Conservation (phyloP, 1,140 invertebrate genomes). For the Probaryconus sp. region DNA sequence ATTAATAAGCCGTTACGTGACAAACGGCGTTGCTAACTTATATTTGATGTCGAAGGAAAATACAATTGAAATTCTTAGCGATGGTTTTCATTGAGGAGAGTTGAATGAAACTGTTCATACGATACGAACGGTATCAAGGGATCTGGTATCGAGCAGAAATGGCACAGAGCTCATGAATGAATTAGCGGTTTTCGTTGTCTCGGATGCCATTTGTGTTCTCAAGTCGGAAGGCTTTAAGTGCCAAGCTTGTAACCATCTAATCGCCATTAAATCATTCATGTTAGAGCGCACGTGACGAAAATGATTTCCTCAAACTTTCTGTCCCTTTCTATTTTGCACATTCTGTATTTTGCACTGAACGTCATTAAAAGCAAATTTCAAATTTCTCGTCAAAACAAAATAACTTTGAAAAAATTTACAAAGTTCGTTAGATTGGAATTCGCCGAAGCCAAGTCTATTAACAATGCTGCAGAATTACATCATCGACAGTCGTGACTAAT, state of each 20-base stretch:
- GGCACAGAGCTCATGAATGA: constrained; percentile 55
- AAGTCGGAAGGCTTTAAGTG: constrained; percentile 61
- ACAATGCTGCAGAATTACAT: too few relatives aligned
- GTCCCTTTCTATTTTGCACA: not conserved
- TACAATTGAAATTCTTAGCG: not conserved
- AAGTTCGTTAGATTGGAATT: too few relatives aligned
- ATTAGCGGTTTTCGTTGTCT: constrained; percentile 69
- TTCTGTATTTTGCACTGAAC: constrained; percentile 1
- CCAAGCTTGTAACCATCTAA: constrained; percentile 59
- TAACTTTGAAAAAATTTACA: too few relatives aligned
- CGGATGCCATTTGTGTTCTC: constrained; percentile 55
- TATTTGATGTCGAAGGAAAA: too few relatives aligned
- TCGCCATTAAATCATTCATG: constrained; percentile 35
- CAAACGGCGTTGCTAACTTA: not conserved
- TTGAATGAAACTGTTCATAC: constrained; percentile 51
- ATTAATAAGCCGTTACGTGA: not conserved
- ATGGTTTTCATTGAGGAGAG: constrained; percentile 7
- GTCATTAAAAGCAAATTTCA: not conserved
- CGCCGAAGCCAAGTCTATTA: too few relatives aligned
- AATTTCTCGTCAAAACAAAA: constrained; percentile 1
- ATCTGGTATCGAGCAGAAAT: constrained; percentile 50
- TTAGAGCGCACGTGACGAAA: constrained; percentile 40
- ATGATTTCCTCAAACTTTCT: constrained; percentile 47
- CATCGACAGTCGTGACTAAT: too few relatives aligned
- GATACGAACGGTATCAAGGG: constrained; percentile 35